Percentiles rank a stretch among this genome's conserved stretches.
Evolutionary conservation across 2,888 invertebrate species (phyloP).

Genomic region (Spodoptera exigua): DNA sequence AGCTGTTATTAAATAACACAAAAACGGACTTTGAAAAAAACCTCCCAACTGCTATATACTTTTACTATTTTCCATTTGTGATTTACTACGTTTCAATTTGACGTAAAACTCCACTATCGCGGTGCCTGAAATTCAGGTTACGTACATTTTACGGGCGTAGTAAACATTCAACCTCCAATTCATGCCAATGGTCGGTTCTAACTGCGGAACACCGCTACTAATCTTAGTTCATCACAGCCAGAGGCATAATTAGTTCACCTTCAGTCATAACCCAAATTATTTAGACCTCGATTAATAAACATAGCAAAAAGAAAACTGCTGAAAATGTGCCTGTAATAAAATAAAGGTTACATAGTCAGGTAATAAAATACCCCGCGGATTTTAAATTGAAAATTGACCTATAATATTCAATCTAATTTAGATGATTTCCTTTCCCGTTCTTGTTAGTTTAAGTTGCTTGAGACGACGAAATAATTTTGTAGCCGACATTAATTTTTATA

Average conservation of each 20-base stretch:
- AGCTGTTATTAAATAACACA: no score
- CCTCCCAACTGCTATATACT: constrained; percentile 16
- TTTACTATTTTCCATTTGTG: constrained; percentile 6
- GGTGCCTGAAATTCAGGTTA: constrained; percentile 45
- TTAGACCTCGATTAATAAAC: constrained; percentile 53
- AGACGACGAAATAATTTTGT: constrained; percentile 50
- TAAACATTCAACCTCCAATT: constrained; percentile 50
- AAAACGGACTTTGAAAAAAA: constrained; percentile 7
- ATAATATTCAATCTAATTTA: constrained; percentile 49
- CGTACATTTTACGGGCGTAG: constrained; percentile 41
- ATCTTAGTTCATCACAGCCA: constrained; percentile 55
- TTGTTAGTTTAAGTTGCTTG: constrained; percentile 39
- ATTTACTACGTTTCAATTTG: constrained; percentile 39
- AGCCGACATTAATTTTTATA: constrained; percentile 44
- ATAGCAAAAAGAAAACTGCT: constrained; percentile 23
- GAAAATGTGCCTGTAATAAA: constrained; percentile 52
- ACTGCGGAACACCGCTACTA: constrained; percentile 39
- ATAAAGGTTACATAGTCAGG: constrained; percentile 40
- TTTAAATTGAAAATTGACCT: constrained; percentile 53
- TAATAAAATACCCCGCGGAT: constrained; percentile 45
- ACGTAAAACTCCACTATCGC: constrained; percentile 27
- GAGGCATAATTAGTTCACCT: constrained; percentile 53
- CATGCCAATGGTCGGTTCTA: constrained; percentile 39
- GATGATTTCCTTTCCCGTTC: constrained; percentile 42
- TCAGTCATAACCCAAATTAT: constrained; percentile 53